A percentile compares a stretch with the other conserved stretches of the same genome.
These are phyloP conservation scores for Drosophila elegans DNA, from an alignment of 1,140 invertebrate genomes.

Conservation along the genomic window DNA sequence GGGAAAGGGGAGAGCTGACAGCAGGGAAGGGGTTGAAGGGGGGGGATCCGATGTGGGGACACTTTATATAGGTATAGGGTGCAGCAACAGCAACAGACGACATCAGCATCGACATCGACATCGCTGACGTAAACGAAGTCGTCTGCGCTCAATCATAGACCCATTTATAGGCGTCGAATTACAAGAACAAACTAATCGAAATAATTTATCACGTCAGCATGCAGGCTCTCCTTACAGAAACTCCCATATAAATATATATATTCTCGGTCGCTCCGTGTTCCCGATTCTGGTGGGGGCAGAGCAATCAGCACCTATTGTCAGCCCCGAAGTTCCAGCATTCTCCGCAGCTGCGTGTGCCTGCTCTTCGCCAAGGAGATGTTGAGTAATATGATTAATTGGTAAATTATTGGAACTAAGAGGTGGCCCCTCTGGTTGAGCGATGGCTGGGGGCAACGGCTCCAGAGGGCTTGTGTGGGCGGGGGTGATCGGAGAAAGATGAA, in stretches of 20 bases:
- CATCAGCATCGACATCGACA: constrained; percentile 56
- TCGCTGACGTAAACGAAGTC: constrained; percentile 79
- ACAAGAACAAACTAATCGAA: constrained; percentile 85
- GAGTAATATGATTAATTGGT: constrained; percentile 81
- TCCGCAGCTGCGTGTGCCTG: constrained; percentile 31
- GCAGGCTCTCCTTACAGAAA: constrained; percentile 39
- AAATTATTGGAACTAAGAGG: constrained; percentile 82
- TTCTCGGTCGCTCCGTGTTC: neutral
- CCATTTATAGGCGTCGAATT: constrained; percentile 85
- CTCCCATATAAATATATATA: constrained; percentile 34
- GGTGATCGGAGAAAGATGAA: constrained; percentile 44
- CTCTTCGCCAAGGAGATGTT: constrained; percentile 49
- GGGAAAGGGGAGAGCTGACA: constrained; percentile 46
- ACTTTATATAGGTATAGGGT: constrained; percentile 43
- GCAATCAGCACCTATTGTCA: constrained; percentile 84
- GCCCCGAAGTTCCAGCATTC: constrained; percentile 45
- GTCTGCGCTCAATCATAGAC: constrained; percentile 83
- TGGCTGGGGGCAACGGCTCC: constrained; percentile 3
- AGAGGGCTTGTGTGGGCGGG: constrained; percentile 7
- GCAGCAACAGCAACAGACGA: constrained; percentile 22
- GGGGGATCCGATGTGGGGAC: constrained; percentile 35
- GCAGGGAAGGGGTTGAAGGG: constrained; percentile 13
- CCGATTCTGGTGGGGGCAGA: constrained; percentile 60
- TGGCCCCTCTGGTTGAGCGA: constrained; percentile 62
- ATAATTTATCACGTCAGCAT: constrained; percentile 83